Conservation (phyloP, 2,888 invertebrate genomes). For the Nymphalis urticae region DNA sequence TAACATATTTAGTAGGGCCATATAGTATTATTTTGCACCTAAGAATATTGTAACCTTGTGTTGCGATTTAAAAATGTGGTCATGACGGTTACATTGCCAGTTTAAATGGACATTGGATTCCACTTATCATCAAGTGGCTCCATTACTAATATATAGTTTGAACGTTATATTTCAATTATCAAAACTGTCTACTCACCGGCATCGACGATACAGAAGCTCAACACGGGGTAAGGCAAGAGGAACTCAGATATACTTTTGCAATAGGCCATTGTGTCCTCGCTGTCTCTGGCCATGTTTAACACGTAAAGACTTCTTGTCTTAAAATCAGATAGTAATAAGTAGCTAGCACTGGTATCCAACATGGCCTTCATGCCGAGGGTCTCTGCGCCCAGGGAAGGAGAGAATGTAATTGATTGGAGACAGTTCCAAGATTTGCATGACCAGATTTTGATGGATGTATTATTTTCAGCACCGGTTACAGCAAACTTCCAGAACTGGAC, state of each 20-base stretch:
- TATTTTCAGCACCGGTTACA: slow-evolving; percentile 94
- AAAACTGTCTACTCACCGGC: slow-evolving; percentile 75
- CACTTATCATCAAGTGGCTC: too few relatives aligned
- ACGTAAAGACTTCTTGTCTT: slow-evolving; percentile 92
- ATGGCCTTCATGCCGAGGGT: slow-evolving; percentile 85
- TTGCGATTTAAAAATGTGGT: too few relatives aligned
- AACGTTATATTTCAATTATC: neutral
- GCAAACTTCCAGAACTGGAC: slow-evolving; percentile 96
- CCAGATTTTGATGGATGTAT: slow-evolving; percentile 95
- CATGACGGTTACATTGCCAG: too few relatives aligned
- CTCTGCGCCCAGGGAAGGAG: slow-evolving; percentile 68
- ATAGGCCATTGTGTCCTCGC: slow-evolving; percentile 81
- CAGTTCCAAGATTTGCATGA: slow-evolving; percentile 97
- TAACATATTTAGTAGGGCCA: too few relatives aligned
- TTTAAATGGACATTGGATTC: too few relatives aligned
- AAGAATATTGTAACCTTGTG: too few relatives aligned
- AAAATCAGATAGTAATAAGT: slow-evolving; percentile 93
- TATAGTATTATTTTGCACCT: too few relatives aligned
- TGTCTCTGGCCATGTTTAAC: slow-evolving; percentile 83
- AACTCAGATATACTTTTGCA: slow-evolving; percentile 92
- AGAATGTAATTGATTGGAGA: slow-evolving; percentile 91
- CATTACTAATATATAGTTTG: too few relatives aligned
- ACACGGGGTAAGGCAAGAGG: slow-evolving; percentile 90
- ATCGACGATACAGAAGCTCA: slow-evolving; percentile 94
- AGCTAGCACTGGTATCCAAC: slow-evolving; percentile 92